Evolutionary conservation across 2,797 vertebrate genomes (phyloP).

Genomic region (Hyperoplus immaculatus): DNA sequence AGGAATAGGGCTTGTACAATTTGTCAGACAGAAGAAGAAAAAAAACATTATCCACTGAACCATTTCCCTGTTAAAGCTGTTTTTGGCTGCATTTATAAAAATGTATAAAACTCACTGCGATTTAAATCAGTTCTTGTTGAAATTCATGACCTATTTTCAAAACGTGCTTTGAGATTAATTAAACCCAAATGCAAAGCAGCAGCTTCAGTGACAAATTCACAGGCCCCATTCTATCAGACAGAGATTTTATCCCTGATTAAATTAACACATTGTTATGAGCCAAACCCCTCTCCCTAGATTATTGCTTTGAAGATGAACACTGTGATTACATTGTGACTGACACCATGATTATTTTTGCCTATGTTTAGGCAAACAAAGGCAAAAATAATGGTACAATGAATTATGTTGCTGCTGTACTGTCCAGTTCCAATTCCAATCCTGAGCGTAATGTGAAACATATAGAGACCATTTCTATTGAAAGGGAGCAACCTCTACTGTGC

Average conservation of each 20-base stretch:
- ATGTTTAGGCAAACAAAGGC: background rate
- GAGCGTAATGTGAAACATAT: background rate
- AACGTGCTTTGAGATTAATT: background rate
- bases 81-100: background rate
- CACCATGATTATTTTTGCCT: too few relatives aligned
- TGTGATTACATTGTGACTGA: too few relatives aligned
- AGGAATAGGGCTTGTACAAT: background rate
- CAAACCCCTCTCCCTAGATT: background rate
- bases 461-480: background rate
- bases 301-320: background rate
- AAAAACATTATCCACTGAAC: background rate
- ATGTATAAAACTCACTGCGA: background rate
- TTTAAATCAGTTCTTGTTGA: slow-evolving; percentile 7
- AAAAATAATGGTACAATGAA: background rate
- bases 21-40: background rate
- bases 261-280: background rate
- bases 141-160: background rate
- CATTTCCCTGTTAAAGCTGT: background rate
- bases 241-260: background rate
- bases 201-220: background rate
- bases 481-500: background rate
- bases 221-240: background rate
- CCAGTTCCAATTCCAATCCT: background rate
- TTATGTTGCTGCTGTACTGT: background rate
- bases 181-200: background rate